phyloP scores from a whole-genome alignment of 2,113 vertebrate species.

The Pelobates fuscus region DNA sequence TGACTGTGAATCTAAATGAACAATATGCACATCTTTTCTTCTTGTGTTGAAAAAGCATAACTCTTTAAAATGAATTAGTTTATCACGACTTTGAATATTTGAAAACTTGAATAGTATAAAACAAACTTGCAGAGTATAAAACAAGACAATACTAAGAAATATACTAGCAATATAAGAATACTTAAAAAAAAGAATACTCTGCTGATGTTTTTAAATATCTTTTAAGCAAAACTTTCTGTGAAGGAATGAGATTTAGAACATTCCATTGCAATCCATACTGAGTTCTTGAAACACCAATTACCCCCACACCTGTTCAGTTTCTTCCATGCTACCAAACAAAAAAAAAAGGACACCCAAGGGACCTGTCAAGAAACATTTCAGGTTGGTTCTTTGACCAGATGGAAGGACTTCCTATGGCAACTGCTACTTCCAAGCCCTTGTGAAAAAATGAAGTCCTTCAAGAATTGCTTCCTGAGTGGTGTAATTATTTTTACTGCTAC shows the following conservation, averaged over 20 bases:
- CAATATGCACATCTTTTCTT: too few species aligned
- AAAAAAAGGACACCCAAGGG: not conserved
- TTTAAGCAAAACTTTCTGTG: not conserved
- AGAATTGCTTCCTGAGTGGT: constrained; percentile 4
- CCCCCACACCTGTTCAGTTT: constrained; percentile 12
- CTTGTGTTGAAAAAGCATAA: too few species aligned
- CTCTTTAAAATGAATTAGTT: too few species aligned
- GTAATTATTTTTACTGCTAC: too few species aligned
- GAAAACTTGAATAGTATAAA: too few species aligned
- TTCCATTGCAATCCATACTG: not conserved
- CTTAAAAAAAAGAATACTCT: too few species aligned
- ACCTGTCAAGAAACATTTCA: constrained; percentile 21
- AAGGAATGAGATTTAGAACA: not conserved
- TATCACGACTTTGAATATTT: too few species aligned
- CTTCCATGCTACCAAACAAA: not conserved
- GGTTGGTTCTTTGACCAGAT: not conserved
- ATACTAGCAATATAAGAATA: too few species aligned
- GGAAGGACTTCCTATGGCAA: not conserved
- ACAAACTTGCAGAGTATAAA: too few species aligned
- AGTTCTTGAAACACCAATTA: constrained; percentile 12
- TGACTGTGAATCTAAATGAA: too few species aligned
- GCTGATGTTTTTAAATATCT: not conserved
- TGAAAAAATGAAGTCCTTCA: not conserved
- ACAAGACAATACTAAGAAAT: too few species aligned
- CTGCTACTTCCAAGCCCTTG: not conserved